Percentiles rank a stretch among this genome's conserved stretches.
phyloP scores from a whole-genome alignment of 1,140 invertebrate species.

The Daktulosphaira vitifoliae region DNA sequence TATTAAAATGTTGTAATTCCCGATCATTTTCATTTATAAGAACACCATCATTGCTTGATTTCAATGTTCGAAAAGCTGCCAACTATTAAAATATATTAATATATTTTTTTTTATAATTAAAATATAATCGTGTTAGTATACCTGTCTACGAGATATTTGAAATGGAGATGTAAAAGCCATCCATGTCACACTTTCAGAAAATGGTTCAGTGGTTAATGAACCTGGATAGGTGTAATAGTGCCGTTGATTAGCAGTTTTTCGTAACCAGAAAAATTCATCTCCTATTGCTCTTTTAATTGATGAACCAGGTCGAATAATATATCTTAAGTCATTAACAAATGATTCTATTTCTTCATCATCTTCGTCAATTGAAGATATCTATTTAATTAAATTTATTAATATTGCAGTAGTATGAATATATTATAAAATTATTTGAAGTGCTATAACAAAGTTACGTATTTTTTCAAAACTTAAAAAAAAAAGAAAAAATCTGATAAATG shows the following conservation, averaged over 20 bases:
- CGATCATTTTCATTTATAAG: neutral
- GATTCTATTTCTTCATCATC: neutral
- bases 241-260: neutral
- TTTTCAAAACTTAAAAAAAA: no score
- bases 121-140: no score
- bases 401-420: no score
- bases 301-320: neutral
- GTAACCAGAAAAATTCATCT: neutral
- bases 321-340: neutral
- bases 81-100: neutral
- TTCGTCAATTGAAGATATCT: neutral
- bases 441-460: no score
- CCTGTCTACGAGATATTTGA: neutral
- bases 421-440: no score
- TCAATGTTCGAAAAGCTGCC: neutral
- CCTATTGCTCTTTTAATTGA: neutral
- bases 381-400: no score
- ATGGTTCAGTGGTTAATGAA: neutral
- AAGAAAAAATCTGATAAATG: no score
- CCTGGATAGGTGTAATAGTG: neutral
- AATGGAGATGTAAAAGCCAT: neutral
- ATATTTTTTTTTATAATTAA: neutral
- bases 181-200: neutral
- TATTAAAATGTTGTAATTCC: neutral
- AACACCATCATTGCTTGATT: neutral